phyloP scores from a whole-genome alignment of 2,113 vertebrate genomes.

The Rhadina sibilatrix region DNA sequence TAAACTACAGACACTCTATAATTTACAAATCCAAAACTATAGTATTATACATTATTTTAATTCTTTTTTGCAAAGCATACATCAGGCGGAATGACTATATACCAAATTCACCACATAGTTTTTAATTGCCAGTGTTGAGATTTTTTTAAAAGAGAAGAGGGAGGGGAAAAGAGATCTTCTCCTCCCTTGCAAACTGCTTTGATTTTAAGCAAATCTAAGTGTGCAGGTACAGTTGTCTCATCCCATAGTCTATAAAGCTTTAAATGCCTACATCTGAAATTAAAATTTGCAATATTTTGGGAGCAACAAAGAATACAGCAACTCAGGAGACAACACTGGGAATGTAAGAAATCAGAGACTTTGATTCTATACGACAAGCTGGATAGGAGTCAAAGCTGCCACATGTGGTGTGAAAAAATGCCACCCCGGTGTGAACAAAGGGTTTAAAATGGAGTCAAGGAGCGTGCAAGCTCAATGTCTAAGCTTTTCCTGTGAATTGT shows the following conservation, averaged over 20 bases:
- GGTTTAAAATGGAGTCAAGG: constrained; percentile 85
- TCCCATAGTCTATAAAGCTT: background rate
- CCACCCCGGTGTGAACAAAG: constrained; percentile 86
- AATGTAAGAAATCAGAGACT: constrained; percentile 68
- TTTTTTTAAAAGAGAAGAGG: background rate
- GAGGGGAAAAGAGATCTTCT: background rate
- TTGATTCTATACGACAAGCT: constrained; percentile 81
- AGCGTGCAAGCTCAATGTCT: constrained; percentile 80
- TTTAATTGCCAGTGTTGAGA: background rate
- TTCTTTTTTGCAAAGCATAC: background rate
- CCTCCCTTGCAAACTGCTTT: background rate
- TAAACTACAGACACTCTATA: background rate
- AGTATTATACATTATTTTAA: background rate
- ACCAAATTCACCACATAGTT: background rate
- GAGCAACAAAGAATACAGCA: constrained; percentile 18
- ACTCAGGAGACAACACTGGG: constrained; percentile 46
- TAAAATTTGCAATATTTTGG: constrained; percentile 49
- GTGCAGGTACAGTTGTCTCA: background rate
- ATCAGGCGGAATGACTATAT: background rate
- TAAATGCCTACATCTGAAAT: constrained; percentile 40
- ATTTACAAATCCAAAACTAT: background rate
- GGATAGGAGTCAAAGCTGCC: constrained; percentile 83
- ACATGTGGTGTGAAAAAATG: constrained; percentile 86
- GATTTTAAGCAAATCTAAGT: background rate
- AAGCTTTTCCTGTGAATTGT: constrained; percentile 83